These are phyloP conservation scores for Epinotia demarniana DNA, from an alignment of 2,888 invertebrate species.

Conservation along the genomic window DNA sequence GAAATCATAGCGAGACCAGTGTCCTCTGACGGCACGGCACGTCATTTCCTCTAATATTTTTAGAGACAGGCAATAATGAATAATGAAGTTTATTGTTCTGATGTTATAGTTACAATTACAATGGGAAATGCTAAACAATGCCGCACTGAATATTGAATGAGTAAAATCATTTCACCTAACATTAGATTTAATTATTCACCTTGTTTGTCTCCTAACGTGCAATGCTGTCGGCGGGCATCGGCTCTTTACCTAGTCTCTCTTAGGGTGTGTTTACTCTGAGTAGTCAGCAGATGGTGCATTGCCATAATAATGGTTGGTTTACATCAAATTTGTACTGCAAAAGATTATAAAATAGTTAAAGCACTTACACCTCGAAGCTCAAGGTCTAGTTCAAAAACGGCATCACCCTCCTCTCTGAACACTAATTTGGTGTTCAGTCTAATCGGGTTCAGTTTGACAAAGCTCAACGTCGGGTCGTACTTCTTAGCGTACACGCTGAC, in stretches of 20 bases:
- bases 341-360: neutral
- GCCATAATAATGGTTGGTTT: neutral
- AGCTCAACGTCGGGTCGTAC: constrained; percentile 90
- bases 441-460: constrained; percentile 93
- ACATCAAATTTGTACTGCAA: neutral
- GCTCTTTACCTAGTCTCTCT: too few relatives aligned
- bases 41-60: neutral
- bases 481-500: constrained; percentile 96
- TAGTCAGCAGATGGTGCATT: neutral
- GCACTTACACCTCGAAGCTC: constrained; percentile 91
- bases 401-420: constrained; percentile 90
- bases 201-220: too few relatives aligned
- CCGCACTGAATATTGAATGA: too few relatives aligned
- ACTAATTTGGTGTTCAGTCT: constrained; percentile 89
- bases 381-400: constrained; percentile 89
- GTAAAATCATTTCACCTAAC: too few relatives aligned
- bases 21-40: neutral
- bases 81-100: neutral
- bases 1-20: neutral
- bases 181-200: too few relatives aligned
- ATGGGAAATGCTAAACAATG: neutral
- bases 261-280: too few relatives aligned
- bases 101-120: neutral
- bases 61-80: neutral
- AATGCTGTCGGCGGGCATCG: too few relatives aligned